Base-by-base conservation (phyloP, 2,888 invertebrate genomes). In the Rhagonycha fulva region DNA sequence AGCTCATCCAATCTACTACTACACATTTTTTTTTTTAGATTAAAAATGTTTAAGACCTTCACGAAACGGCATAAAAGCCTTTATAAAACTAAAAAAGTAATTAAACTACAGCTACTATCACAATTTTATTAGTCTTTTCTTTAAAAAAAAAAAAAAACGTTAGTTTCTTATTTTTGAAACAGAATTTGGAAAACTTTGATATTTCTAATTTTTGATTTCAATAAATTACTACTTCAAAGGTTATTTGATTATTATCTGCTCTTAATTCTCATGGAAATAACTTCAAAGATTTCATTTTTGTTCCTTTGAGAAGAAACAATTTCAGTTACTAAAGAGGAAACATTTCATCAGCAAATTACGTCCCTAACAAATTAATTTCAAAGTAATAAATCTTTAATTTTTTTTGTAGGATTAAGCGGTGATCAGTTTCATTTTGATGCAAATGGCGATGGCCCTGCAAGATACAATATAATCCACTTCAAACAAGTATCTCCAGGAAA, bases 381-480 rank as follows among this genome's bases (percentile, higher is more conserved):
- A 12, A 5, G 5, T 12, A 12, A 32, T 32, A 32, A 4, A 32
- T 32, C 12, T 32, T 47, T 47, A n/a, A 47, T 9, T 9, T 47
- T 7, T n/a, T 47, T 47, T 47, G n/a, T 32, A 97, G 98, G 98
- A 84, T 89, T 98, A 28, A 96, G 95, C 81, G 95, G 95, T 0
- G 96, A 97, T 87, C 91, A 93, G 84, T 98, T 98, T 88, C 94
- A 93, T 82, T 98, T 98, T 87, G 96, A 97, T 87, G 90, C 89
- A 76, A 95, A 96, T 82, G 97, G 98, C 0, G 98, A 98, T 84
- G 98, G 98, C 0, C 98, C 98, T 0, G 96, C 98, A 0, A 91
- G 98, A 62, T 98, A 98, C 90, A 96, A 97, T 86, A 98, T 98
- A 82, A 94, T 98, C 77, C 98, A 98, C 88, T 98, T 98, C 90